A percentile compares a stretch with the other conserved stretches of the same genome.
phyloP scores from a whole-genome alignment of 1,140 invertebrate genomes.

The Latrodectus geometricus region DNA sequence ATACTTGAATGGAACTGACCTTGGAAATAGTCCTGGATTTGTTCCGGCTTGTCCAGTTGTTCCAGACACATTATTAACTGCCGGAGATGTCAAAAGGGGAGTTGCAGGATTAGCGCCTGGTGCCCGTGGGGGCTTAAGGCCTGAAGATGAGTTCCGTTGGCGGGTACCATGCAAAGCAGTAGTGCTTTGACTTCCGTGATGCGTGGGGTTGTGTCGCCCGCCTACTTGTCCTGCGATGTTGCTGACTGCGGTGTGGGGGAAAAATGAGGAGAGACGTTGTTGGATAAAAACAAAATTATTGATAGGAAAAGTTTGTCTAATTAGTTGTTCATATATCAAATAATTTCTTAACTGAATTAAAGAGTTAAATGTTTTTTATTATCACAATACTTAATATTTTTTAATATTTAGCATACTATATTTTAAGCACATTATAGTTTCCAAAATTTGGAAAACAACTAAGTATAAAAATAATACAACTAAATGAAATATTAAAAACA shows the following conservation, averaged over 20 bases:
- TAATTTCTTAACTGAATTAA: no score
- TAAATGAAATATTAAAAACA: no score
- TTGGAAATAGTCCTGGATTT: conserved; percentile 41
- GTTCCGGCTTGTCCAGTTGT: neutral
- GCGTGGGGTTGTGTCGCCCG: conserved; percentile 39
- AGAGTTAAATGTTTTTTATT: no score
- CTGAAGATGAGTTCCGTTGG: conserved; percentile 29
- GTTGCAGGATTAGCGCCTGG: conserved; percentile 43
- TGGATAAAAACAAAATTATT: neutral
- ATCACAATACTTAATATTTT: no score
- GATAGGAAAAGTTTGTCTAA: neutral
- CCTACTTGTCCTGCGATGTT: conserved; percentile 46
- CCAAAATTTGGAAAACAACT: no score
- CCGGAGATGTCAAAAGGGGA: conserved; percentile 41
- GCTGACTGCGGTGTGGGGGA: conserved; percentile 19
- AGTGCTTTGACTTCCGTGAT: conserved; percentile 25
- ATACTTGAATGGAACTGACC: conserved; percentile 21
- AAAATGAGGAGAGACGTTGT: neutral
- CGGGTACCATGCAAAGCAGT: neutral
- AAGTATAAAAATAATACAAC: no score
- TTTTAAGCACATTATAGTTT: no score
- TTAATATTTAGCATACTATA: no score
- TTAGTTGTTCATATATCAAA: no score
- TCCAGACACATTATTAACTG: conserved; percentile 21
- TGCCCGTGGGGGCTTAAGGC: conserved; percentile 17